A percentile compares a stretch with the other conserved stretches of the same genome.
These are phyloP conservation scores for Macrochelys suwanniensis DNA, from an alignment of 2,797 vertebrate genomes.

Conservation along the genomic window DNA sequence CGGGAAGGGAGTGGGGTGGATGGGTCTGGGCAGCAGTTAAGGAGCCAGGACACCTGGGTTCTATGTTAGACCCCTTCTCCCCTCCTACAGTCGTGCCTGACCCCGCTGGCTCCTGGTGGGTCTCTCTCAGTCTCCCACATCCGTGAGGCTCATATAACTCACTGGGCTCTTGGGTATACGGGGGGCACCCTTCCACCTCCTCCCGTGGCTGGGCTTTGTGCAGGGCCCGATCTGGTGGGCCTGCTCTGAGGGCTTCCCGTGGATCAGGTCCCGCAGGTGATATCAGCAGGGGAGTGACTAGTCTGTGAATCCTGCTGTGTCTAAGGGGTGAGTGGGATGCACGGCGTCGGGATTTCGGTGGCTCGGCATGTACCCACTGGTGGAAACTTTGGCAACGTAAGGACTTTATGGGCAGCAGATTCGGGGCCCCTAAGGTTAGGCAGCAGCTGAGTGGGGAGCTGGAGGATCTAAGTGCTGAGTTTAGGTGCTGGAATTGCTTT, in stretches of 20 bases:
- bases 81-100: too few species aligned
- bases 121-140: background rate
- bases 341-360: accelerated
- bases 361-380: background rate
- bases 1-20: too few species aligned
- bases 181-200: too few species aligned
- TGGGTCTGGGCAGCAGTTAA: too few species aligned
- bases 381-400: background rate
- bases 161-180: background rate
- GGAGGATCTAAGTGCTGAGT: background rate
- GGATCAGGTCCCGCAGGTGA: background rate
- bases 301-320: background rate
- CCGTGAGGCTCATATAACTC: background rate
- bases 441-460: background rate
- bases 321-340: background rate
- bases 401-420: background rate
- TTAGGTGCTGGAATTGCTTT: background rate
- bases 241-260: accelerated
- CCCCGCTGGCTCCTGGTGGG: too few species aligned
- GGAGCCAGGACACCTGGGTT: too few species aligned
- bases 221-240: background rate
- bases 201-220: too few species aligned
- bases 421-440: background rate
- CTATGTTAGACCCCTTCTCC: too few species aligned
- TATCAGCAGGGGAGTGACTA: background rate